Evolutionary conservation across 2,888 invertebrate genomes (phyloP), one percentile per base, ranked within the genome.

Genomic region (Netelia melanura): DNA sequence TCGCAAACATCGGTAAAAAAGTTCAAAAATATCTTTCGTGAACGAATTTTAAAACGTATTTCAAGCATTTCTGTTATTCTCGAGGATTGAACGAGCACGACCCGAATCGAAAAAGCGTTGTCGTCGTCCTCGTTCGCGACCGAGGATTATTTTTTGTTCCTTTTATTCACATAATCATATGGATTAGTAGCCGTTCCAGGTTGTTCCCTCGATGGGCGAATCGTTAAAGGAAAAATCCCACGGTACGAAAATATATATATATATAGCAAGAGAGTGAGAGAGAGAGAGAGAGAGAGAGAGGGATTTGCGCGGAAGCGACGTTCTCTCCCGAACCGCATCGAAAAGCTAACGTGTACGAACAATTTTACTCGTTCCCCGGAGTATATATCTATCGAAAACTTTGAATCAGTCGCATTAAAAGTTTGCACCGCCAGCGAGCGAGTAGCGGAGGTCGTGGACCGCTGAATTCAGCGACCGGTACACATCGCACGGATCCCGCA

Each of bases 401-500:
- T 85, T 83, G 83, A 83, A 77, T 83, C 85, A 83, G 83, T 80
- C 85, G 85, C 85, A 85, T 85, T 85, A 85, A 85, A 85, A 85
- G 83, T 85, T 85, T 72, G 79, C 44, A 72, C 52, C 43, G 74
- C 30, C 25, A 62, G 54, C 2, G 65, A 65, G 17, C 23, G 58
- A 38, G 48, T 11, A 48, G 64, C 11, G 68, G 71, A 61, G 83
- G 83, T 85, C 68, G 83, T 77, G 85, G 80, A 85, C 83, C 72
- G 76, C 65, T 77, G 82, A 62, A 80, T 83, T 80, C 65, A 23
- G 56, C 25, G 52, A 44, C 70, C 56, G 30, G 30, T 75, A 72
- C 64, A 56, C 44, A 58, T 67, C 56, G 65, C 14, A 67, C 58
- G 52, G 30, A 68, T 54, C 43, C 52, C n/a, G 17, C 48, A 23